Evolutionary conservation across 2,797 vertebrate species (phyloP), one percentile per base, ranked within the genome.

Genomic region (Discoglossus pictus): DNA sequence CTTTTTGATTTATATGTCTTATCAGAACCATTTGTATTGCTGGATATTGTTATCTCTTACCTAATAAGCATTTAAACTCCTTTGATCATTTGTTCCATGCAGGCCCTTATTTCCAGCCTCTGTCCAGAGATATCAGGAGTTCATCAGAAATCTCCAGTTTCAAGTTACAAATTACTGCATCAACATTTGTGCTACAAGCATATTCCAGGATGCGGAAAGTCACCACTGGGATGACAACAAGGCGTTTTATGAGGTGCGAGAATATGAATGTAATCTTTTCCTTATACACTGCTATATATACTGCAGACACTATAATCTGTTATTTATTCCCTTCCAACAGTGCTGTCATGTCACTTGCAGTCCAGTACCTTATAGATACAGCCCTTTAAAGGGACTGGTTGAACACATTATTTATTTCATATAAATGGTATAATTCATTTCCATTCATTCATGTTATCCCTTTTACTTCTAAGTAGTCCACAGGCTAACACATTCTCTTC

Each of bases 131-230:
- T 98, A 90, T 84, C 88, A 92, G 78, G 91, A 96, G 72, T 86
- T 91, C 78, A 88, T 85, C 68, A 88, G 58, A 52, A 76, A 85
- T 64, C 79, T 97, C 53, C 91, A 87, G 78, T 85, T 90, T 72
- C 94, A 96, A 86, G 80, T 98, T 84, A 92, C 83, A 1, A 83
- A 88, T 84, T 96, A 99, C 89, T 94, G 92, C 74, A 7, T 93
- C 81, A 91, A 91, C 77, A 82, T 93, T 78, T 97, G 94, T 81
- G 82, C 88, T 77, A 89, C 91, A 76, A 93, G 92, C 79, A 87
- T 98, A 86, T 88, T 99, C 64, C 95, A 97, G 74, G 97, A 98
- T 42, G 90, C 92, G 13, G 94, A 98, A 79, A 95, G 94, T 84
- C 95, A 98, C 82, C 83, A 92, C 81, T 98, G 97, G 97, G 86